phyloP scores from a whole-genome alignment of 2,888 invertebrate species.

The Hemaris fuciformis region DNA sequence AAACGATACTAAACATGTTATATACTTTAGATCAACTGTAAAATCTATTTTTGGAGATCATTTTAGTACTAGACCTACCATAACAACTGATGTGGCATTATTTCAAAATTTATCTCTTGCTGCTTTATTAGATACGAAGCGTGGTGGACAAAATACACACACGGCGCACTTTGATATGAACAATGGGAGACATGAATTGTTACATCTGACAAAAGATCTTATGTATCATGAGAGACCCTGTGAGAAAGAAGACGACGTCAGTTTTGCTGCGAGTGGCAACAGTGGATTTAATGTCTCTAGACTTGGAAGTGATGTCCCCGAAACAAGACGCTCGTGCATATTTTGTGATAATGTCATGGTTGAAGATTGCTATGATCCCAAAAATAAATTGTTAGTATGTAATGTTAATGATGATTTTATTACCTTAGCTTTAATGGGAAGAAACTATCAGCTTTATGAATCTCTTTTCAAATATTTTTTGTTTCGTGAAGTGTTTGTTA shows the following conservation, averaged over 20 bases:
- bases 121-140: slow-evolving; percentile 31
- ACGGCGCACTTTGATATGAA: slow-evolving; percentile 22
- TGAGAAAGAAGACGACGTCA: slow-evolving; percentile 19
- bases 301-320: slow-evolving; percentile 16
- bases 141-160: slow-evolving; percentile 19
- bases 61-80: slow-evolving; percentile 24
- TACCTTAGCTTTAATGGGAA: too few relatives aligned
- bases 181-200: slow-evolving; percentile 26
- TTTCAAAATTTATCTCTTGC: slow-evolving; percentile 37
- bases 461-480: too few relatives aligned
- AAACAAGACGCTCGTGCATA: slow-evolving; percentile 50
- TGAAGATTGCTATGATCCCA: slow-evolving; percentile 52
- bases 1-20: slow-evolving; percentile 14
- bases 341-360: slow-evolving; percentile 52
- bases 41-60: slow-evolving; percentile 19
- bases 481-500: too few relatives aligned
- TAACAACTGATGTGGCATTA: slow-evolving; percentile 23
- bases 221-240: slow-evolving; percentile 32
- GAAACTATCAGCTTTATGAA: too few relatives aligned
- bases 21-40: slow-evolving; percentile 19
- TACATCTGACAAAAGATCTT: slow-evolving; percentile 33
- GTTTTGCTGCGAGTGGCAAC: neutral
- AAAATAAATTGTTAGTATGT: slow-evolving; percentile 54
- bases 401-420: too few relatives aligned
- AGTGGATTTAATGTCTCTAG: slow-evolving; percentile 17